A percentile compares a stretch with the other conserved stretches of the same genome.
Conservation (phyloP, 2,113 vertebrate species). For the Vulpes ferrilata region DNA sequence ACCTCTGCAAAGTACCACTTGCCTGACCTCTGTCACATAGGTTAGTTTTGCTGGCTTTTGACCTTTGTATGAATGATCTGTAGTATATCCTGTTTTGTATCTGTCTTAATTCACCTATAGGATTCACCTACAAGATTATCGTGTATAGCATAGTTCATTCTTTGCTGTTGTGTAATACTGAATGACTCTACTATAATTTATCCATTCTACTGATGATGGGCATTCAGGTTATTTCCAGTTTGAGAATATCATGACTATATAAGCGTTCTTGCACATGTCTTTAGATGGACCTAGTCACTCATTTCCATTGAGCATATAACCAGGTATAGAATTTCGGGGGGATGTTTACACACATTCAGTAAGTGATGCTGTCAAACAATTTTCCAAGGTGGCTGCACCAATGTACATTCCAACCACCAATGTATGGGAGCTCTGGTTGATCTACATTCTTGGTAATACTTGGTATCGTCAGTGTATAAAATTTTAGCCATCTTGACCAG, state of each 20-base stretch:
- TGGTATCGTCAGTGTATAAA: background rate
- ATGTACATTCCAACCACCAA: background rate
- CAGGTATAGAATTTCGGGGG: background rate
- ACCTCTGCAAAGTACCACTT: background rate
- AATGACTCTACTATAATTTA: background rate
- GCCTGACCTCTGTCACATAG: background rate
- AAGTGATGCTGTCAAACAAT: background rate
- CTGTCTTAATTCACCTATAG: background rate
- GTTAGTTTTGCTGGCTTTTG: background rate
- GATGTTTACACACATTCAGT: background rate
- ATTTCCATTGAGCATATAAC: background rate
- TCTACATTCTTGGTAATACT: background rate
- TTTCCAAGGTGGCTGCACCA: background rate
- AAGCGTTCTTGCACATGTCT: background rate
- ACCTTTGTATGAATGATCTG: background rate
- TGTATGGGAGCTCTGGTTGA: background rate
- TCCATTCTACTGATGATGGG: background rate
- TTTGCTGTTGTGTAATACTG: background rate
- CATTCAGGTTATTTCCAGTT: background rate
- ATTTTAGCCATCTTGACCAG: background rate
- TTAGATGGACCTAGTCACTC: background rate
- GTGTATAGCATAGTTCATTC: background rate
- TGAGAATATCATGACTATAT: background rate
- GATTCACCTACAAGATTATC: background rate
- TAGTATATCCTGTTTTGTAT: background rate